phyloP scores from a whole-genome alignment of 2,797 vertebrate species.

The Potorous gilbertii region DNA sequence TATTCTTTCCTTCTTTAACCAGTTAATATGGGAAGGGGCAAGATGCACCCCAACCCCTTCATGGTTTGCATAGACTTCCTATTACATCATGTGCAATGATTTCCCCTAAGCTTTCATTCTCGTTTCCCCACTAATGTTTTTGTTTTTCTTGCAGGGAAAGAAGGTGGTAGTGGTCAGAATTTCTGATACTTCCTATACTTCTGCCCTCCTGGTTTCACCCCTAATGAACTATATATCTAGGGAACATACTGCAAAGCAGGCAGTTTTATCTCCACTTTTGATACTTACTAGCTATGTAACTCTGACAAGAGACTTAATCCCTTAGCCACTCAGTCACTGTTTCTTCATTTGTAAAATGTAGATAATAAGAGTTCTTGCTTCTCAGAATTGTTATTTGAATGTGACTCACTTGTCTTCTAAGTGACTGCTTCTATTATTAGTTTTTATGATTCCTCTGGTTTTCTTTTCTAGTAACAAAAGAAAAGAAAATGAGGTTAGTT shows the following conservation, averaged over 20 bases:
- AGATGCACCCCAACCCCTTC: not conserved
- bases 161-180: not conserved
- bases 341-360: not conserved
- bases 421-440: not conserved
- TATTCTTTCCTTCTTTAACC: not conserved
- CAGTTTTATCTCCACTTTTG: not conserved
- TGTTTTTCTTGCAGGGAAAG: not conserved
- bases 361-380: not conserved
- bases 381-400: not conserved
- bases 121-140: not conserved
- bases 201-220: not conserved
- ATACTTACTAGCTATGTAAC: not conserved
- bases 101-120: not conserved
- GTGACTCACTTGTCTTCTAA: not conserved
- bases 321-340: not conserved
- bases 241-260: not conserved
- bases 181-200: not conserved
- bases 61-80: not conserved
- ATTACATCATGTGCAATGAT: not conserved
- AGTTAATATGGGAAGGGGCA: not conserved
- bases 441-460: not conserved
- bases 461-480: not conserved
- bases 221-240: not conserved
- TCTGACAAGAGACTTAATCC: not conserved
- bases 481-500: not conserved